phyloP scores from a whole-genome alignment of 2,797 vertebrate species.

The Acomys russatus region DNA sequence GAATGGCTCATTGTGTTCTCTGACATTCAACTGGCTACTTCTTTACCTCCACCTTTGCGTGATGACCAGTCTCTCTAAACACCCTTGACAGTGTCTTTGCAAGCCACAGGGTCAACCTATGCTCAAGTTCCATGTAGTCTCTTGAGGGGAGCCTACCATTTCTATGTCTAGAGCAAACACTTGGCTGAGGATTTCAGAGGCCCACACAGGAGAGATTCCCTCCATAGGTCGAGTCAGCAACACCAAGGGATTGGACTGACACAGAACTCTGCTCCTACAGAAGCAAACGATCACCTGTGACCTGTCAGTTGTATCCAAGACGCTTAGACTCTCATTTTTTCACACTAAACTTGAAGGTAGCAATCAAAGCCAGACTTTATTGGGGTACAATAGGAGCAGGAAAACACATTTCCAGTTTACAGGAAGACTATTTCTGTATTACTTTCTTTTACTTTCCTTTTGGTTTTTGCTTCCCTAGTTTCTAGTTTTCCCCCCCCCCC shows the following conservation, averaged over 20 bases:
- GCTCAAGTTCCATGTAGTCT: not conserved
- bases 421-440: not conserved
- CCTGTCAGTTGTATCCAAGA: not conserved
- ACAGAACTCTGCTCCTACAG: not conserved
- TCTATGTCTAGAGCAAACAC: not conserved
- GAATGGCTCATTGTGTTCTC: not conserved
- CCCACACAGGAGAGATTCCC: not conserved
- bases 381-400: not conserved
- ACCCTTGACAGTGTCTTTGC: not conserved
- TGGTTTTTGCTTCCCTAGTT: not conserved
- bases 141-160: not conserved
- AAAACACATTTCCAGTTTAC: not conserved
- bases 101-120: not conserved
- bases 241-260: not conserved
- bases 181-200: not conserved
- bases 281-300: not conserved
- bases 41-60: rapidly evolving
- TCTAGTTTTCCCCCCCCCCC: too few species aligned
- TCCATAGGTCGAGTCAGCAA: not conserved
- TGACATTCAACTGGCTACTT: not conserved
- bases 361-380: not conserved
- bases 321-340: not conserved
- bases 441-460: not conserved
- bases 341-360: not conserved
- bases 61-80: not conserved